Base-by-base conservation (phyloP, 2,113 vertebrate genomes). In the Oryzias curvinotus region DNA sequence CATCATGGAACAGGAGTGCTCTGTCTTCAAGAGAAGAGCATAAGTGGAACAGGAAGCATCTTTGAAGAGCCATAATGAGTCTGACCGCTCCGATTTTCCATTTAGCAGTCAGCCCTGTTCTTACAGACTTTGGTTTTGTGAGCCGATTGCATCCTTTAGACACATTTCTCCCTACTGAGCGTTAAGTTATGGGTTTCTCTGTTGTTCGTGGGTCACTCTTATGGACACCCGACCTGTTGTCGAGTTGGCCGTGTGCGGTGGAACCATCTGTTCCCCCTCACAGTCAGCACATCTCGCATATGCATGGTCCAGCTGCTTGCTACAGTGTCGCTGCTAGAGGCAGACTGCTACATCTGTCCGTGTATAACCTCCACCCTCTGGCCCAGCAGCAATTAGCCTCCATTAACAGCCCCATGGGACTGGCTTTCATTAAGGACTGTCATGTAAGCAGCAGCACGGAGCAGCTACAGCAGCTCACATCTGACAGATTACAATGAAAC, bases 211-310 rank as follows among this genome's bases (percentile, higher is more conserved):
- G 81, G 62, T 1, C 79, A 80, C 78, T 80, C 50, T 17, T 26
- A 12, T 5, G 44, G 64, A 74, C 61, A 67, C 68, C 74, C 84
- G 88, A 90, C 89, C 90, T 91, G 90, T 91, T 90, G 84, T 88
- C 66, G 62, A 57, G 62, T 82, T 82, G 64, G 64, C 76, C 68
- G 43, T 65, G 64, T 74, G 81, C 81, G 74, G 71, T 81, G 62
- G 73, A 74, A 80, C 89, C 91, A 91, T 92, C 90, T 91, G 90
- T 87, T 91, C 84, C 63, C 59, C 72, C 85, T 85, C 85, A 87
- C 72, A 71, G 48, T 56, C 84, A 65, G 57, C 68, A 63, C 51
- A 47, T 54, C 67, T 48, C 16, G 25, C 5, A 57, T 2, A 46
- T 57, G 52, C 76, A 72, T 46, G 58, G 70, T 69, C 82, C 85